Percentiles rank a stretch among this genome's conserved stretches.
phyloP scores from a whole-genome alignment of 2,888 invertebrate species.

The Microplitis deprimator region DNA sequence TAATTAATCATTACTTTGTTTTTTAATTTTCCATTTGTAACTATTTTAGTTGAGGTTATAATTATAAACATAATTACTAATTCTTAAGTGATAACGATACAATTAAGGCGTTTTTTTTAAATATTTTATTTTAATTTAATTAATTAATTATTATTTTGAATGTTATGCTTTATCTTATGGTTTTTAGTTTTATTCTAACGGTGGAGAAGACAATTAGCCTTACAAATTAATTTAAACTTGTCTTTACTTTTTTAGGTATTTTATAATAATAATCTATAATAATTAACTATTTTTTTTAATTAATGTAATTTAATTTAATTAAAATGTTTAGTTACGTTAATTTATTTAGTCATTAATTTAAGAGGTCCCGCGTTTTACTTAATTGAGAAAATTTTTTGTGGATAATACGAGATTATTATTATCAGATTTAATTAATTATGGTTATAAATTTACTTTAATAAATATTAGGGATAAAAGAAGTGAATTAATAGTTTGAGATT shows the following conservation, averaged over 20 bases:
- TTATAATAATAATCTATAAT: background rate
- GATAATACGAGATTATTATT: conserved; percentile 18
- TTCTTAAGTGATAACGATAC: background rate
- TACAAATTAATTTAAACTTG: background rate
- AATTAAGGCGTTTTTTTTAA: background rate
- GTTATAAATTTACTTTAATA: no score
- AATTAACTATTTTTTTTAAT: conserved; percentile 34
- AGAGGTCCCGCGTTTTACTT: conserved; percentile 64
- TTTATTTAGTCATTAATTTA: conserved; percentile 25
- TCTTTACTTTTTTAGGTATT: conserved; percentile 21
- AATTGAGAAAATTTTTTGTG: conserved; percentile 46
- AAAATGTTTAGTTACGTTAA: conserved; percentile 50
- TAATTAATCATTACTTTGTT: background rate
- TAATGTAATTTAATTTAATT: conserved; percentile 61
- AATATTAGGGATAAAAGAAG: no score
- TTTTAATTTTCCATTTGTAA: background rate
- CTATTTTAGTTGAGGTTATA: background rate
- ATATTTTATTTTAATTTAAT: no score
- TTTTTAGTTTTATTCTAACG: background rate
- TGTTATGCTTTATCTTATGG: background rate
- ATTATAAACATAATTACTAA: background rate
- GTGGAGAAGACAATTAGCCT: background rate
- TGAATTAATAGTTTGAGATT: no score
- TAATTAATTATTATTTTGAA: background rate
- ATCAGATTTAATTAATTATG: background rate